Percentiles rank a stretch among this genome's conserved stretches.
phyloP scores from a whole-genome alignment of 2,888 invertebrate species.

The Onthophagus sagittarius region DNA sequence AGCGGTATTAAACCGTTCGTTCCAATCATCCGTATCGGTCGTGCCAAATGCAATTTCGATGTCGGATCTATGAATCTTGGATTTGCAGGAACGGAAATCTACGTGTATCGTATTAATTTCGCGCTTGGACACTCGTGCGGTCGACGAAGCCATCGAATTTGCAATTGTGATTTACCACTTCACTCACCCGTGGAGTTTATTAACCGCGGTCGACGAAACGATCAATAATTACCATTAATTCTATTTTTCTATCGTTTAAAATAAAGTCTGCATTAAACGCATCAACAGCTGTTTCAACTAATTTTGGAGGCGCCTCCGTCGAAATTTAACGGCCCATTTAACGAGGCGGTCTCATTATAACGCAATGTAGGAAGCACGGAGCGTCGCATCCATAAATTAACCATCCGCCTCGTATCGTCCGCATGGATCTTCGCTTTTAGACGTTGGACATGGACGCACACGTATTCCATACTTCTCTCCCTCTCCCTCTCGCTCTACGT shows the following conservation, averaged over 20 bases:
- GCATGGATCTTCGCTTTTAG: not conserved
- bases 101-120: slow-evolving; percentile 9
- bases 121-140: not conserved
- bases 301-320: not conserved
- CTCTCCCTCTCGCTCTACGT: no score
- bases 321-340: not conserved
- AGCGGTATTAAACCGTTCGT: not conserved
- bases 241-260: no score
- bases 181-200: not conserved
- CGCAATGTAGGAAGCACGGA: not conserved
- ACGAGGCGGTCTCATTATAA: not conserved
- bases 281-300: not conserved
- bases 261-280: not conserved
- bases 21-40: slow-evolving; percentile 1
- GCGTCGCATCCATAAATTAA: not conserved
- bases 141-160: slow-evolving; percentile 1
- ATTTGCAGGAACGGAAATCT: not conserved
- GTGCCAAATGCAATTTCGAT: slow-evolving; percentile 13
- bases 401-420: not conserved
- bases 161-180: slow-evolving; percentile 3
- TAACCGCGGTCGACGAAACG: not conserved
- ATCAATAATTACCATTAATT: not conserved
- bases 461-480: not conserved
- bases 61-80: slow-evolving; percentile 4
- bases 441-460: not conserved